phyloP scores from a whole-genome alignment of 2,113 vertebrate genomes.

The Galeopterus variegatus region DNA sequence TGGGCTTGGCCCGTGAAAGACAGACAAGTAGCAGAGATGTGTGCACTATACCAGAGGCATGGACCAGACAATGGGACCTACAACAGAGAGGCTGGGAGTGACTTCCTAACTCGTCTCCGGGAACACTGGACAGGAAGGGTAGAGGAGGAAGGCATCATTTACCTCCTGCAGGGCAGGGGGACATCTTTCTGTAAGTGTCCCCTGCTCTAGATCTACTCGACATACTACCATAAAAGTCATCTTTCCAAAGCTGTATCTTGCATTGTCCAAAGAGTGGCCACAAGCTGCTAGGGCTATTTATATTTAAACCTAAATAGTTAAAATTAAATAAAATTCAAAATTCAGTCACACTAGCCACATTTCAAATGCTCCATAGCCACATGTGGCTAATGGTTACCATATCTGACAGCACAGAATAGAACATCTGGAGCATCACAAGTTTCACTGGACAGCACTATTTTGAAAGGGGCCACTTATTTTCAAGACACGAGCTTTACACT shows the following conservation, averaged over 20 bases:
- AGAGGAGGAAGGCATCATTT: background rate
- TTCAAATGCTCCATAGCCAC: background rate
- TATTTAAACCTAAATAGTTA: background rate
- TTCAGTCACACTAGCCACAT: background rate
- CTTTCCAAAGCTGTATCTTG: background rate
- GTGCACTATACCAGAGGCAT: background rate
- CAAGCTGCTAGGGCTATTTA: background rate
- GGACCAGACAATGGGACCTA: background rate
- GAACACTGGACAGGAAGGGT: background rate
- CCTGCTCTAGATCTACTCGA: background rate
- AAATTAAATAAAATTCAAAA: background rate
- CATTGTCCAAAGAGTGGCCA: background rate
- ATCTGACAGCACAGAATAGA: background rate
- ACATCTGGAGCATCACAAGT: background rate
- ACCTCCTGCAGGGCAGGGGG: background rate
- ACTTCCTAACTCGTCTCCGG: background rate
- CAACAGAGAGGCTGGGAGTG: background rate
- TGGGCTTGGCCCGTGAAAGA: background rate
- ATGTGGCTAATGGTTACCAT: background rate
- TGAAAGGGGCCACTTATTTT: background rate
- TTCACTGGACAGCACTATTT: background rate
- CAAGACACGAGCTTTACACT: background rate
- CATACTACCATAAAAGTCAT: background rate
- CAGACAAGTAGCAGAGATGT: rapidly evolving
- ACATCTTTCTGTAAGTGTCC: background rate